phyloP scores from a whole-genome alignment of 2,888 invertebrate species.

The Protonemura montana region DNA sequence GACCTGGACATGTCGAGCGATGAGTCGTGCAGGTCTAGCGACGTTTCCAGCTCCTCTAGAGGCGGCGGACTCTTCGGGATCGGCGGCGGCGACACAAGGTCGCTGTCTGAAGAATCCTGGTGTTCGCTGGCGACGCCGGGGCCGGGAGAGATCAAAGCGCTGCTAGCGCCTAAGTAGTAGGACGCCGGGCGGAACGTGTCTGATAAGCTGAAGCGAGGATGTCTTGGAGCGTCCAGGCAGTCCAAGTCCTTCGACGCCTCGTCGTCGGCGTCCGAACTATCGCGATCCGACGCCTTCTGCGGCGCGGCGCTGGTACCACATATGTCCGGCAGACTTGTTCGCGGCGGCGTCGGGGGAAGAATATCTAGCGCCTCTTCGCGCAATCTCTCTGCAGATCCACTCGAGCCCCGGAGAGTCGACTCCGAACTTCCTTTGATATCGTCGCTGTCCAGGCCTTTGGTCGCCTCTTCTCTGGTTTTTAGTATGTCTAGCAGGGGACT shows the following conservation, averaged over 20 bases:
- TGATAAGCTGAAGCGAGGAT: constrained; percentile 82
- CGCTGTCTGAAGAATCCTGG: constrained; percentile 83
- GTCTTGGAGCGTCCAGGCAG: constrained; percentile 70
- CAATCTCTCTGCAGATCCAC: constrained; percentile 24
- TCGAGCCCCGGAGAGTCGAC: constrained; percentile 46
- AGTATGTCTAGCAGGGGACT: constrained; percentile 57
- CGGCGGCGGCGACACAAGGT: constrained; percentile 80
- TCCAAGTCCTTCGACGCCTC: constrained; percentile 81
- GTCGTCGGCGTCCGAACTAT: constrained; percentile 84
- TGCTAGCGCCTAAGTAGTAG: constrained; percentile 79
- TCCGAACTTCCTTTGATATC: constrained; percentile 47
- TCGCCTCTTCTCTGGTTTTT: constrained; percentile 47
- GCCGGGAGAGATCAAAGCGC: constrained; percentile 54
- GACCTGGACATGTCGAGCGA: constrained; percentile 54
- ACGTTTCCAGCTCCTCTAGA: constrained; percentile 72
- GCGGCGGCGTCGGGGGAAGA: constrained; percentile 54
- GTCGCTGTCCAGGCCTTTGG: constrained; percentile 19
- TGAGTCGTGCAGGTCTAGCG: constrained; percentile 57
- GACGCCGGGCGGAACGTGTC: constrained; percentile 89
- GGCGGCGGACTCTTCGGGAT: constrained; percentile 80
- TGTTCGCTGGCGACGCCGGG: constrained; percentile 60
- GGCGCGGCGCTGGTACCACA: constrained; percentile 57
- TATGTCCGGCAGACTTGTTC: constrained; percentile 68
- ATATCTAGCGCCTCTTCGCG: constrained; percentile 43
- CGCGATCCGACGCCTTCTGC: constrained; percentile 53